Base-by-base conservation (phyloP, 2,113 vertebrate genomes). In the Pithys albifrons region DNA sequence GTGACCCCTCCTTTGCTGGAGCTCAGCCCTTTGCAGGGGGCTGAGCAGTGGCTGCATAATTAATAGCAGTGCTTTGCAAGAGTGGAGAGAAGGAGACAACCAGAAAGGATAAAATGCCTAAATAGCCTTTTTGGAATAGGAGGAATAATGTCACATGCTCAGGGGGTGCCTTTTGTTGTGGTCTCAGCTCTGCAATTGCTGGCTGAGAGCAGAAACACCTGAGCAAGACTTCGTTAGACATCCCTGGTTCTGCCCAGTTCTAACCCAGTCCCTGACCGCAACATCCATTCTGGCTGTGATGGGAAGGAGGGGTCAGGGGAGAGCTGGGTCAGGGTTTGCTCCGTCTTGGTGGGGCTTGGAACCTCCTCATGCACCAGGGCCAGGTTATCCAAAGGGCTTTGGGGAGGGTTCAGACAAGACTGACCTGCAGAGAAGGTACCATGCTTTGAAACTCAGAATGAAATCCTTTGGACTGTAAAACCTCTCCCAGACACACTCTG, bases 371-470 rank as follows among this genome's bases (percentile, higher is more conserved):
- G 18, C 28, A 3, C 17, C 25, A 74, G n/a, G 62, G 37, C 24
- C 71, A 80, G 31, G 54, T 62, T 77, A 76, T 45, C 45, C 71
- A 61, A 76, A 88, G 10, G 61, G 20, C 43, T 77, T 74, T 58
- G 43, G 75, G 81, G 43, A 81, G 25, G 11, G 52, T 93, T 79
- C 33, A 48, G 35, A 27, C 8, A 45, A 82, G 54, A n/a, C 0
- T 61, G 57, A 17, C 28, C n/a, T 80, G 39, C 25, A 88, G 76
- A 62, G 91, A 85, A 91, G 49, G 80, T 85, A 73, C 41, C 59
- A 58, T 59, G 84, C 77, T 65, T 73, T 80, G 85, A 89, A 96
- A 95, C 39, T 93, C 91, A 90, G 67, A 82, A 43, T 93, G 93
- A 90, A 96, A 82, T 2, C 27, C 45, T 52, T 72, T 10, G 2